Conservation (phyloP, 2,797 vertebrate genomes). For the Macroramphosus scolopax region DNA sequence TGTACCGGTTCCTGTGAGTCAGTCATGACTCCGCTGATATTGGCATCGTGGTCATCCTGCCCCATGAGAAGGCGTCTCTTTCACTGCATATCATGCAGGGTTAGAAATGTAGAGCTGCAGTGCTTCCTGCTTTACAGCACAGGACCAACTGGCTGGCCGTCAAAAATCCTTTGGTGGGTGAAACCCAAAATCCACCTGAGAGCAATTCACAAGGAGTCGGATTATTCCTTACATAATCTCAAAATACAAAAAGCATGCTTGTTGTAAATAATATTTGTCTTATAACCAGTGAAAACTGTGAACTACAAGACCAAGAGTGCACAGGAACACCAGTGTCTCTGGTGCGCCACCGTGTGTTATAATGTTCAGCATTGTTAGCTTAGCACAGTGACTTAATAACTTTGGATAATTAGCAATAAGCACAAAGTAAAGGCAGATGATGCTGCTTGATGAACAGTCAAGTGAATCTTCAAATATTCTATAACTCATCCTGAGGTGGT, state of each 20-base stretch:
- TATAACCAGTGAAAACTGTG: neutral
- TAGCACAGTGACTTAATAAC: neutral
- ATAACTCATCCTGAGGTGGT: no score
- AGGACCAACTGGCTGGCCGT: conserved; percentile 39
- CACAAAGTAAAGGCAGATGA: neutral
- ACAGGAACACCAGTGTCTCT: neutral
- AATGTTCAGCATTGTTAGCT: neutral
- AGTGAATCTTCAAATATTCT: no score
- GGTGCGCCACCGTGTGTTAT: neutral
- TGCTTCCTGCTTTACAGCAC: conserved; percentile 13
- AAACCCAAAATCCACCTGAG: conserved; percentile 37
- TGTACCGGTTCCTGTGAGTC: conserved; percentile 29
- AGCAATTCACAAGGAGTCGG: conserved; percentile 10
- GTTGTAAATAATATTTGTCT: no score
- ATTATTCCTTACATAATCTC: neutral
- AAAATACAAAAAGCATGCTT: conserved; percentile 6
- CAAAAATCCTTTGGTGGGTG: conserved; percentile 41
- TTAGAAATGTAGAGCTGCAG: conserved; percentile 24
- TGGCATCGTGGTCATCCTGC: conserved; percentile 24
- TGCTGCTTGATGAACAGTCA: neutral
- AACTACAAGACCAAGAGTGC: neutral
- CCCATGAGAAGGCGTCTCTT: conserved; percentile 25
- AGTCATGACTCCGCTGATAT: conserved; percentile 51
- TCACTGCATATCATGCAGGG: conserved; percentile 16
- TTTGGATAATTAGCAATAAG: conserved; percentile 1